Base-by-base conservation (phyloP, 2,888 invertebrate genomes). In the Macaria liturata region DNA sequence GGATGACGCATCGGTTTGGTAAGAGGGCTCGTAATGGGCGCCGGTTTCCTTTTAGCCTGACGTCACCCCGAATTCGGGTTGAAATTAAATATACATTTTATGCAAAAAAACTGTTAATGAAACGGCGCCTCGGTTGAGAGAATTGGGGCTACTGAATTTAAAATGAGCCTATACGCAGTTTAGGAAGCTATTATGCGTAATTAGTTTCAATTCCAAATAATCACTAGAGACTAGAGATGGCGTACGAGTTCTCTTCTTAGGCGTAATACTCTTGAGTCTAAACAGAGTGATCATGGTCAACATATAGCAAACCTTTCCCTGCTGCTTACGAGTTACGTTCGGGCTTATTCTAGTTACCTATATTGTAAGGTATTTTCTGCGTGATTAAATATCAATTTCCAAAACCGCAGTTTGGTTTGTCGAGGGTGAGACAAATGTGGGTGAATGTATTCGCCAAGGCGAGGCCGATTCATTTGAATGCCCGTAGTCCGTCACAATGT, bases 391-490 rank as follows among this genome's bases (percentile, higher is more conserved):
- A 57, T 48, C 39, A 31, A 49, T 54, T 54, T 44, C 51, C 9
- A 47, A 57, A 57, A 52, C 44, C 20, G 31, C 37, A 54, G 47
- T 43, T 7, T 31, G 42, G 46, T 8, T 57, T 59, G 45, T 49
- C 44, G 53, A 56, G 50, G 57, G 46, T 49, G 64, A 65, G 59
- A 54, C 56, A 61, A 54, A 67, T 64, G 49, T 34, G 61, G 72
- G 79, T 79, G 77, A 81, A 78, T 76, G 81, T 70, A 68, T 76
- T 69, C 49, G 62, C 62, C 55, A 64, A 66, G 69, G 70, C 75
- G 53, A 83, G 77, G 80, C 74, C 78, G 66, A 64, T 72, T 20
- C 59, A 73, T 76, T 77, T 74, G 69, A 75, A 74, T 72, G 68
- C 67, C 58, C 61, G 56, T 65, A 54, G 45, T 56, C 48, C 51